Conservation (phyloP, 1,140 invertebrate genomes). For the Musca domestica region DNA sequence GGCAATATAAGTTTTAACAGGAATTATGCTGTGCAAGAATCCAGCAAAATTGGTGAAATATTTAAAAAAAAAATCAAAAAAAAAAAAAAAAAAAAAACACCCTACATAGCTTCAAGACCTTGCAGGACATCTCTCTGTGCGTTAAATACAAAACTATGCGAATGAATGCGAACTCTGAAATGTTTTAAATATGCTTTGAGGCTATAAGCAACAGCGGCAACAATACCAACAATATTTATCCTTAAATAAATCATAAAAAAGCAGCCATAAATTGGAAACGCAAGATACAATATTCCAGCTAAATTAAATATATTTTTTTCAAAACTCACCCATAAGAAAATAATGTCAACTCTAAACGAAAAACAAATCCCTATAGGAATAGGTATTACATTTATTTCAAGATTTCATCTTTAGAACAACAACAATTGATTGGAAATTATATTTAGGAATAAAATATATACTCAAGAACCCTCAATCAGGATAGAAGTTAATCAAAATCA, state of each 20-base stretch:
- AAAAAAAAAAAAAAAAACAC: too few species aligned
- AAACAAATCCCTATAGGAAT: slow-evolving; percentile 28
- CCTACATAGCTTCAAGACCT: background rate
- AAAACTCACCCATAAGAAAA: slow-evolving; percentile 24
- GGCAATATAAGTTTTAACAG: too few species aligned
- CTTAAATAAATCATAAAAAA: background rate
- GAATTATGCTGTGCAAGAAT: too few species aligned
- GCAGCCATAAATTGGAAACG: slow-evolving; percentile 30
- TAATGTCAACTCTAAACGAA: slow-evolving; percentile 21
- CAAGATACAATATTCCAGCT: slow-evolving; percentile 25
- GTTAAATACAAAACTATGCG: background rate
- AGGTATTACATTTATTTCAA: background rate
- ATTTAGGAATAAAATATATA: slow-evolving; percentile 16
- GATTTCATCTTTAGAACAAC: slow-evolving; percentile 2
- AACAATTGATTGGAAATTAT: background rate
- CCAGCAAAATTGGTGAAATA: too few species aligned
- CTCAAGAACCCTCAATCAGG: too few species aligned
- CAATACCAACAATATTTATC: background rate
- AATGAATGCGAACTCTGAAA: slow-evolving; percentile 13
- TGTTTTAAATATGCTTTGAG: slow-evolving; percentile 5
- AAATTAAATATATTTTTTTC: too few species aligned
- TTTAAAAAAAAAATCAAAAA: too few species aligned
- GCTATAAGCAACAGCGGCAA: slow-evolving; percentile 29
- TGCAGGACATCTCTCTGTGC: too few species aligned
- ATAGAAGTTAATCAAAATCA: too few species aligned